Percentiles rank a stretch among this genome's conserved stretches.
phyloP scores from a whole-genome alignment of 2,113 vertebrate species.

The Dasyprocta punctata region DNA sequence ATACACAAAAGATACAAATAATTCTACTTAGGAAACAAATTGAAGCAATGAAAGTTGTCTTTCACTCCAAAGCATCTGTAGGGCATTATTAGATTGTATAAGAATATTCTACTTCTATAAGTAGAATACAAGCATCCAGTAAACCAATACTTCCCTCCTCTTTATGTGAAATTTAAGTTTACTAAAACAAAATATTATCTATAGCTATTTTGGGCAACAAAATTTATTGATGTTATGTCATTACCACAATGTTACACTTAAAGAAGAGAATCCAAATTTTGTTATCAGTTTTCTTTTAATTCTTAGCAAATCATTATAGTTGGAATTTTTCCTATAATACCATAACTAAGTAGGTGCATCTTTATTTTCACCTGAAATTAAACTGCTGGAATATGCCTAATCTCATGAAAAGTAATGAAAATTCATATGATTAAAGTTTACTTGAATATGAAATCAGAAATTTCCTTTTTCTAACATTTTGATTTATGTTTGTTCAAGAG shows the following conservation, averaged over 20 bases:
- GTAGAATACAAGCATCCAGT: not conserved
- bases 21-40: not conserved
- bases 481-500: not conserved
- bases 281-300: not conserved
- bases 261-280: not conserved
- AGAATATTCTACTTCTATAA: not conserved
- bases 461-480: not conserved
- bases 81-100: not conserved
- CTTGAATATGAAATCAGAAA: not conserved
- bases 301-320: not conserved
- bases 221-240: not conserved
- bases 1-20: not conserved
- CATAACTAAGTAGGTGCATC: not conserved
- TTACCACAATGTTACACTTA: not conserved
- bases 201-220: not conserved
- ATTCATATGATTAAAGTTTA: not conserved
- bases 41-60: not conserved
- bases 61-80: not conserved
- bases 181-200: not conserved
- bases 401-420: not conserved
- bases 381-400: not conserved
- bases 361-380: not conserved
- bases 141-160: not conserved
- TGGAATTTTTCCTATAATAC: not conserved
- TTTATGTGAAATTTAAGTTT: not conserved